These are phyloP conservation scores for Musca domestica DNA, from an alignment of 1,140 invertebrate species.

Conservation along the genomic window DNA sequence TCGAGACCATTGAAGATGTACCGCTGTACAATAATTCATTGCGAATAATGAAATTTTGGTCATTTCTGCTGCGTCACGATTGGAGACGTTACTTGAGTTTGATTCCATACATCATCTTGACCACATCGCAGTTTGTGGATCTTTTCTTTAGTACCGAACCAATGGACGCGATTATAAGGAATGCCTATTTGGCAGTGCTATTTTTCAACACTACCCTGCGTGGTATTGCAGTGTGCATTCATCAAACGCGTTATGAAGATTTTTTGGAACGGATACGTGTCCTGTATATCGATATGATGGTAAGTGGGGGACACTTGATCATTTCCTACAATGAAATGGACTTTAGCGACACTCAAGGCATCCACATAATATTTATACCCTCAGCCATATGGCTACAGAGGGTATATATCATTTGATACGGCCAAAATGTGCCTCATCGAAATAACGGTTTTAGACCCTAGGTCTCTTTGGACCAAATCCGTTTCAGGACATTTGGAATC, in stretches of 20 bases:
- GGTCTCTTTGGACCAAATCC: too few relatives aligned
- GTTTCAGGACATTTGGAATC: too few relatives aligned
- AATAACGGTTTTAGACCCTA: too few relatives aligned
- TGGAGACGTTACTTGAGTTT: slow-evolving; percentile 45
- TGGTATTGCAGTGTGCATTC: slow-evolving; percentile 35
- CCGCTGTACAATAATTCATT: slow-evolving; percentile 38
- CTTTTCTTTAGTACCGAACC: slow-evolving; percentile 43
- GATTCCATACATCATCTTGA: slow-evolving; percentile 37
- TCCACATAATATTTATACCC: too few relatives aligned
- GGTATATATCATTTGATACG: too few relatives aligned
- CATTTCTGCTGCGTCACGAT: slow-evolving; percentile 43
- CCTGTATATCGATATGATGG: slow-evolving; percentile 34
- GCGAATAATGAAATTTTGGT: slow-evolving; percentile 47
- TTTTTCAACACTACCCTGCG: slow-evolving; percentile 42
- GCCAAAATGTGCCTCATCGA: too few relatives aligned
- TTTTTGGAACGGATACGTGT: slow-evolving; percentile 33
- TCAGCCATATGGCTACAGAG: too few relatives aligned
- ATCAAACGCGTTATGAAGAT: slow-evolving; percentile 34
- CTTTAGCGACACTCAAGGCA: too few relatives aligned
- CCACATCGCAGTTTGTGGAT: slow-evolving; percentile 42
- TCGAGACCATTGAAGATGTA: slow-evolving; percentile 29
- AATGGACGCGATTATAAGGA: slow-evolving; percentile 43
- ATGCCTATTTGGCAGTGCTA: slow-evolving; percentile 41
- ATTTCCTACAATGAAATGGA: too few relatives aligned
- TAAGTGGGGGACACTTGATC: slow-evolving; percentile 31